Conservation (phyloP, 2,113 vertebrate genomes). For the Lucifuga dentata region DNA sequence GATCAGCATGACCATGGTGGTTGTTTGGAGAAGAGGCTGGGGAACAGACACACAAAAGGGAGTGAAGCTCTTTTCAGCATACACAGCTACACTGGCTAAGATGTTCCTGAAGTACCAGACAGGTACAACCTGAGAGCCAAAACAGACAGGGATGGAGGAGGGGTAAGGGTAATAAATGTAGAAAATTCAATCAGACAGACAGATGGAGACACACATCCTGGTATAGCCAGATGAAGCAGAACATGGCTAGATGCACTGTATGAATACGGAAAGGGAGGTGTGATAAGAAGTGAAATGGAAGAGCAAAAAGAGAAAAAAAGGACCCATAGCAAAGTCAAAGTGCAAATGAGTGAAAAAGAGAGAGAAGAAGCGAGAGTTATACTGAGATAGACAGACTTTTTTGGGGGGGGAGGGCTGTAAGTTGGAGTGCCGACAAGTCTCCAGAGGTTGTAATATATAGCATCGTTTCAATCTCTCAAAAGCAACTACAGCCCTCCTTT, state of each 20-base stretch:
- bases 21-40: conserved; percentile 39
- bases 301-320: conserved; percentile 49
- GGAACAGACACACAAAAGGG: conserved; percentile 57
- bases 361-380: conserved; percentile 7
- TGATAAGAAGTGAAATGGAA: conserved; percentile 63
- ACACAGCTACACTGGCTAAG: conserved; percentile 51
- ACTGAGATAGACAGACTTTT: conserved; percentile 18
- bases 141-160: conserved; percentile 50
- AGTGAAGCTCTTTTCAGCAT: conserved; percentile 55
- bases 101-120: conserved; percentile 57
- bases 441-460: conserved; percentile 79
- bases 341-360: conserved; percentile 41
- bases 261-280: conserved; percentile 53
- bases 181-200: conserved; percentile 68
- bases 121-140: conserved; percentile 65
- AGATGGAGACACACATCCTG: conserved; percentile 35
- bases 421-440: conserved; percentile 72
- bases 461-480: conserved; percentile 81
- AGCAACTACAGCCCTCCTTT: conserved; percentile 78
- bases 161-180: conserved; percentile 14
- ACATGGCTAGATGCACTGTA: conserved; percentile 60
- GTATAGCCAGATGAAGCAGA: conserved; percentile 54
- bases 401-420: conserved; percentile 38
- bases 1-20: conserved; percentile 50
- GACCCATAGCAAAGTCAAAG: conserved; percentile 72